Percentiles rank a stretch among this genome's conserved stretches.
phyloP scores from a whole-genome alignment of 2,113 vertebrate species.

The Dasyurus viverrinus region DNA sequence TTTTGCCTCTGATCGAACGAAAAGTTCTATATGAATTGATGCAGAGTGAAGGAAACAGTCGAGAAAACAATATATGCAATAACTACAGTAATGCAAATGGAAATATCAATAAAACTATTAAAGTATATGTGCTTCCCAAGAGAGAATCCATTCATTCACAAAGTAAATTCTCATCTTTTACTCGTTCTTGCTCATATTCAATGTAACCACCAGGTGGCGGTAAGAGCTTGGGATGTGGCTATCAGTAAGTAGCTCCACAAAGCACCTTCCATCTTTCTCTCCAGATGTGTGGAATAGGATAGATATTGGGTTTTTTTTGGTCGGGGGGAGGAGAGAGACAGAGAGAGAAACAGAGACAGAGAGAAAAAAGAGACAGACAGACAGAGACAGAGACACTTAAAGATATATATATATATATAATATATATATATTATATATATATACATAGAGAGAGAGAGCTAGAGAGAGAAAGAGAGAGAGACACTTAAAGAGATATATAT shows the following conservation, averaged over 20 bases:
- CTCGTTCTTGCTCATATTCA: slow-evolving; percentile 22
- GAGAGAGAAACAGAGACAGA: no score
- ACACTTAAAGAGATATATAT: no score
- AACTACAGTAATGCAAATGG: background rate
- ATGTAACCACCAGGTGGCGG: slow-evolving; percentile 59
- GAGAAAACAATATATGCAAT: background rate
- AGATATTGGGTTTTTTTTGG: background rate
- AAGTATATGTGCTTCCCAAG: background rate
- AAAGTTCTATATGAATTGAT: background rate
- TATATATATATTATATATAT: no score
- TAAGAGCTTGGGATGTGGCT: background rate
- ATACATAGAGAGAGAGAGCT: no score
- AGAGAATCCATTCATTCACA: background rate
- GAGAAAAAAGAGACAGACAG: no score
- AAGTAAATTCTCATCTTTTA: background rate
- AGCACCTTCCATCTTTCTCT: background rate
- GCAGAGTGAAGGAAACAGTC: background rate
- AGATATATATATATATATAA: no score
- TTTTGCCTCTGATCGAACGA: background rate
- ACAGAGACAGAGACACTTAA: no score
- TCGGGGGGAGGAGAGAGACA: background rate
- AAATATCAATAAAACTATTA: background rate
- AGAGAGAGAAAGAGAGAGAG: no score
- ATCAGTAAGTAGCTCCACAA: background rate
- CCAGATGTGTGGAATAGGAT: background rate